Evolutionary conservation across 2,797 vertebrate species (phyloP).

Genomic region (Pseudochirops cupreus): DNA sequence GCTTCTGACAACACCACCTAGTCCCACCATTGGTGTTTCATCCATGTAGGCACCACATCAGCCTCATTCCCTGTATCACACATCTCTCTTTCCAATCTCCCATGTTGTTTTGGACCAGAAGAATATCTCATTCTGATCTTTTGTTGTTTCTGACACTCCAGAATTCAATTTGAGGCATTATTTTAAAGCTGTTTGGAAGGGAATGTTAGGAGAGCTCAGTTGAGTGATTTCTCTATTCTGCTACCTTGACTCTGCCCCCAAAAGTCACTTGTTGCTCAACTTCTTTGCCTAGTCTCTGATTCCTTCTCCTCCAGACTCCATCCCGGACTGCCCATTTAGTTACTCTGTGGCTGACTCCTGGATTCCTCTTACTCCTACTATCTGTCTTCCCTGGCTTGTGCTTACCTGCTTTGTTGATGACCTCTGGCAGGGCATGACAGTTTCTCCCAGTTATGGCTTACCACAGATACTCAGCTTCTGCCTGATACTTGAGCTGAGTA

Average conservation of each 20-base stretch:
- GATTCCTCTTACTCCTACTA: background rate
- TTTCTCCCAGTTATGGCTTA: background rate
- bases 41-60: background rate
- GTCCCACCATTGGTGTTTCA: background rate
- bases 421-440: conserved; percentile 8
- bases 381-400: background rate
- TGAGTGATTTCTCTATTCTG: background rate
- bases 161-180: background rate
- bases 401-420: conserved; percentile 1
- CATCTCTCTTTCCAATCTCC: background rate
- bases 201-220: background rate
- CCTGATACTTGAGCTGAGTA: background rate
- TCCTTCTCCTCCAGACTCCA: conserved; percentile 28
- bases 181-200: background rate
- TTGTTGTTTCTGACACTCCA: background rate
- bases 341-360: background rate
- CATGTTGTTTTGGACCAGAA: background rate
- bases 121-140: background rate
- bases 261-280: background rate
- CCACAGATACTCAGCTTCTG: background rate
- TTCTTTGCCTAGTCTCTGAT: background rate
- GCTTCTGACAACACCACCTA: background rate
- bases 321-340: background rate
- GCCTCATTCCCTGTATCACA: background rate
- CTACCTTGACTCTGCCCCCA: background rate